A percentile compares a stretch with the other conserved stretches of the same genome.
phyloP scores from a whole-genome alignment of 2,113 vertebrate species.

The Notothenia rossii region DNA sequence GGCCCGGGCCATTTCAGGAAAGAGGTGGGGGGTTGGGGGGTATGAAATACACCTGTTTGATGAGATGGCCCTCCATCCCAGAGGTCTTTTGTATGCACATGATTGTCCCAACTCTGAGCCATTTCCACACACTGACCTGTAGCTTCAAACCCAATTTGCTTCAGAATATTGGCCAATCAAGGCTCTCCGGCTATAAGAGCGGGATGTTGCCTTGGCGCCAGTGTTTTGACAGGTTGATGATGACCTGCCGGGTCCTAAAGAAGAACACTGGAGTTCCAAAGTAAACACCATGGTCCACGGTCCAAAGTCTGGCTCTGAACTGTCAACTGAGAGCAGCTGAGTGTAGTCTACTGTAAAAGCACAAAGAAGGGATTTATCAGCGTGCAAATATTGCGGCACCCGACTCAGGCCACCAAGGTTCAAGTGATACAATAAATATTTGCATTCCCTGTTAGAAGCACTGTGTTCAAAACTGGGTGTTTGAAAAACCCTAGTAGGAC shows the following conservation, averaged over 20 bases:
- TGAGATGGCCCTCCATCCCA: slow-evolving; percentile 27
- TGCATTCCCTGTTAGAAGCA: slow-evolving; percentile 50
- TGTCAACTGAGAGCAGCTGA: slow-evolving; percentile 26
- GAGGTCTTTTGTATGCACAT: slow-evolving; percentile 52
- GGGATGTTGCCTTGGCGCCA: slow-evolving; percentile 21
- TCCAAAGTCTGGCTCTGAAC: slow-evolving; percentile 59
- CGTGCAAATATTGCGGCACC: slow-evolving; percentile 70
- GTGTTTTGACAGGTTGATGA: slow-evolving; percentile 74
- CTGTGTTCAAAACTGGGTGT: slow-evolving; percentile 21
- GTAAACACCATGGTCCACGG: slow-evolving; percentile 65
- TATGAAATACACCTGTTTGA: slow-evolving; percentile 61
- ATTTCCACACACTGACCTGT: slow-evolving; percentile 64
- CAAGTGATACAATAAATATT: slow-evolving; percentile 77
- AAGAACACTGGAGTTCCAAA: slow-evolving; percentile 62
- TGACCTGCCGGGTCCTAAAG: slow-evolving; percentile 53
- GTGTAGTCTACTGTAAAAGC: slow-evolving; percentile 52
- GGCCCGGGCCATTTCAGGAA: slow-evolving; percentile 58
- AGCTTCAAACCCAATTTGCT: slow-evolving; percentile 70
- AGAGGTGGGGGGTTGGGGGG: not conserved
- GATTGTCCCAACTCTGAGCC: slow-evolving; percentile 56
- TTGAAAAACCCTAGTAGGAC: not conserved
- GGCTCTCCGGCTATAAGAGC: not conserved
- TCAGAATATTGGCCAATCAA: slow-evolving; percentile 43
- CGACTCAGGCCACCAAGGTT: slow-evolving; percentile 61
- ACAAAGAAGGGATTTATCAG: slow-evolving; percentile 62